Evolutionary conservation across 1,140 invertebrate genomes (phyloP).

Genomic region (Leptopilina clavipes): DNA sequence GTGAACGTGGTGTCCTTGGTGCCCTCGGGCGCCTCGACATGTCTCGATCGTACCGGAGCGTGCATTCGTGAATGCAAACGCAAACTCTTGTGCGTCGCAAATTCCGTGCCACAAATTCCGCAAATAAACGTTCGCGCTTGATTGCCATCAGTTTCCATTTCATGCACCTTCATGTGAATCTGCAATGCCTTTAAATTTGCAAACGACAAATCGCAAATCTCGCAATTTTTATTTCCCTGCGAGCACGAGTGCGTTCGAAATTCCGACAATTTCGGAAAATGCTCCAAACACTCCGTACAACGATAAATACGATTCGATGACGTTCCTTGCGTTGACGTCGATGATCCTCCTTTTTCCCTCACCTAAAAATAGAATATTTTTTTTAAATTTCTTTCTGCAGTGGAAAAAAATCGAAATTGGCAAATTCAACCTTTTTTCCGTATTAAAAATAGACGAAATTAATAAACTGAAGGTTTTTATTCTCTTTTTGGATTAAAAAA

Average conservation of each 20-base stretch:
- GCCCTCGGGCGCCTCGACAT: slow-evolving; percentile 75
- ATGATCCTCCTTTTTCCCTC: slow-evolving; percentile 60
- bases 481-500: too few relatives aligned
- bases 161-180: slow-evolving; percentile 66
- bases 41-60: slow-evolving; percentile 78
- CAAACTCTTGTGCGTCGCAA: slow-evolving; percentile 81
- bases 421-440: too few relatives aligned
- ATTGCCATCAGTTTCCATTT: slow-evolving; percentile 56
- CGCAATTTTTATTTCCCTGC: slow-evolving; percentile 67
- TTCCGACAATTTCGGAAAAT: slow-evolving; percentile 66
- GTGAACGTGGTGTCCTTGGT: slow-evolving; percentile 65
- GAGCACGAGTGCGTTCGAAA: slow-evolving; percentile 68
- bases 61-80: slow-evolving; percentile 83
- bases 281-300: slow-evolving; percentile 68
- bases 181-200: slow-evolving; percentile 68
- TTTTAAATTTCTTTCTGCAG: too few relatives aligned
- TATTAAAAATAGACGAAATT: too few relatives aligned
- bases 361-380: slow-evolving; percentile 59
- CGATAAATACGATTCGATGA: slow-evolving; percentile 59
- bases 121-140: slow-evolving; percentile 74
- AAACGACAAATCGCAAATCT: slow-evolving; percentile 68
- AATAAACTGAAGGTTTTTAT: too few relatives aligned
- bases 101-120: slow-evolving; percentile 79
- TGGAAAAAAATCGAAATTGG: too few relatives aligned
- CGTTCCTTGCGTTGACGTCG: slow-evolving; percentile 17